Conservation (phyloP, 2,113 vertebrate species). For the Phyllopteryx taeniolatus region DNA sequence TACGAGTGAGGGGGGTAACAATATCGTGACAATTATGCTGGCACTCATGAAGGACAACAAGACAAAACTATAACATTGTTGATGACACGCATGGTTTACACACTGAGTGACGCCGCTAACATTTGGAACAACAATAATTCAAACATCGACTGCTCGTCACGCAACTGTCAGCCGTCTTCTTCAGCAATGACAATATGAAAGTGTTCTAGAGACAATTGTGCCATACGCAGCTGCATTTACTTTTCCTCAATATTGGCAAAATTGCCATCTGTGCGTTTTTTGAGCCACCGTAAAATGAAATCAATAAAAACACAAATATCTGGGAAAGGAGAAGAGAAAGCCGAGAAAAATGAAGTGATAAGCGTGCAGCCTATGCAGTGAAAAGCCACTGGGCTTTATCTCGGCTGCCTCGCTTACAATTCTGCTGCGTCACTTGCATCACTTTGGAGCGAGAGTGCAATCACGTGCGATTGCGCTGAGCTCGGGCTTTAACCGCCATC, state of each 20-base stretch:
- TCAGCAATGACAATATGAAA: background rate
- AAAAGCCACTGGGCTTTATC: constrained; percentile 22
- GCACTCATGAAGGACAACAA: background rate
- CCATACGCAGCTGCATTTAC: background rate
- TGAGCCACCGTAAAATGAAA: background rate
- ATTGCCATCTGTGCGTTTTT: background rate
- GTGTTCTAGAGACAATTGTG: background rate
- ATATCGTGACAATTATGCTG: too few relatives aligned
- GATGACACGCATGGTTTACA: background rate
- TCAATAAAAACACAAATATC: background rate
- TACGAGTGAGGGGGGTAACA: background rate
- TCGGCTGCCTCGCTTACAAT: constrained; percentile 15
- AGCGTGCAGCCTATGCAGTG: background rate
- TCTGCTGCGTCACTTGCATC: constrained; percentile 38
- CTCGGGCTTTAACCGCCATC: constrained; percentile 1
- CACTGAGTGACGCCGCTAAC: background rate
- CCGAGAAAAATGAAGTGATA: constrained; percentile 24
- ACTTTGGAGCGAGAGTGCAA: constrained; percentile 9
- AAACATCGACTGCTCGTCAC: background rate
- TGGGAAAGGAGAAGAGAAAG: background rate
- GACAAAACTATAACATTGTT: background rate
- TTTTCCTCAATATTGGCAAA: background rate
- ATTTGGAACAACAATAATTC: background rate
- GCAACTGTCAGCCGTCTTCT: background rate
- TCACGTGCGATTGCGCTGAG: constrained; percentile 24